Percentiles rank a stretch among this genome's conserved stretches.
Evolutionary conservation across 2,888 invertebrate genomes (phyloP).

Genomic region (Chydorus sphaericus): DNA sequence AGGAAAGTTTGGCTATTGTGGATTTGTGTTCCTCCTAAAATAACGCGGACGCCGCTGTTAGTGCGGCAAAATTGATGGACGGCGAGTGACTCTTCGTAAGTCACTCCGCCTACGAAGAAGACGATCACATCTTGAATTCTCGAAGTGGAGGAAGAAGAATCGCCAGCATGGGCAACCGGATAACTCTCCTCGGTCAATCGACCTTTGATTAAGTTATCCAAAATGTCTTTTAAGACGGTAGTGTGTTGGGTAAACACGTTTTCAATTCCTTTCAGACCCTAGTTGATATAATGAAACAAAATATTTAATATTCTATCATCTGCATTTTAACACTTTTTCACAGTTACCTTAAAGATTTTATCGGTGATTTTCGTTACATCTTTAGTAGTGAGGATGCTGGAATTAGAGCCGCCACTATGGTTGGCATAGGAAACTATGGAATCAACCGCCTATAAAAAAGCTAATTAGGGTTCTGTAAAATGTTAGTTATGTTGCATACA

Average conservation of each 20-base stretch:
- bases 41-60: constrained; percentile 55
- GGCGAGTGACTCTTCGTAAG: constrained; percentile 84
- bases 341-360: constrained; percentile 55
- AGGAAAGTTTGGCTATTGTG: constrained; percentile 74
- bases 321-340: not conserved
- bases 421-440: constrained; percentile 48
- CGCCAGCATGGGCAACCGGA: constrained; percentile 58
- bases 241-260: constrained; percentile 98
- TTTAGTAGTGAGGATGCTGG: constrained; percentile 35
- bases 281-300: constrained; percentile 12
- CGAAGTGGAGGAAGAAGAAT: constrained; percentile 8
- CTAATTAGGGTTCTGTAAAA: not conserved
- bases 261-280: constrained; percentile 86
- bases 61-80: constrained; percentile 65
- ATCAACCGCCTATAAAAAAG: not conserved
- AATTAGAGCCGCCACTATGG: constrained; percentile 35
- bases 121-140: constrained; percentile 88
- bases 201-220: constrained; percentile 82
- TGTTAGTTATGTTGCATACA: not conserved
- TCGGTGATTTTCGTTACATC: constrained; percentile 82
- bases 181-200: constrained; percentile 71
- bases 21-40: constrained; percentile 80
- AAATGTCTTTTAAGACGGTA: constrained; percentile 72
- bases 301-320: not conserved
- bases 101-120: constrained; percentile 89